Percentiles rank a stretch among this genome's conserved stretches.
Evolutionary conservation across 2,888 invertebrate species (phyloP).

Genomic region (Pandemis cinnamomeana): DNA sequence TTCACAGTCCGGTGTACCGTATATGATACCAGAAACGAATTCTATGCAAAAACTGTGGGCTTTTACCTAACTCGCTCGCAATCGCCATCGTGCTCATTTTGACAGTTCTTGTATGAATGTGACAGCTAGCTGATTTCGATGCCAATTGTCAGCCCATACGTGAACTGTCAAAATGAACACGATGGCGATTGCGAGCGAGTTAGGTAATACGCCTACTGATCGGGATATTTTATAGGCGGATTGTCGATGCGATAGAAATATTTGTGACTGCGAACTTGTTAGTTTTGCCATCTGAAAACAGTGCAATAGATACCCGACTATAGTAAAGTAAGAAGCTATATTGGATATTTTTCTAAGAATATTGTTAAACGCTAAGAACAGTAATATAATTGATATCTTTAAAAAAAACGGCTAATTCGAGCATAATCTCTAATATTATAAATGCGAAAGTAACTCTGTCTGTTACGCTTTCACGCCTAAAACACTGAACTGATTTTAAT

Average conservation of each 20-base stretch:
- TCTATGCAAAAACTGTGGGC: not conserved
- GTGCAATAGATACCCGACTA: slow-evolving; percentile 46
- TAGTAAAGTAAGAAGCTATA: slow-evolving; percentile 8
- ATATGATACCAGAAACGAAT: not conserved
- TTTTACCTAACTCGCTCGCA: too few relatives aligned
- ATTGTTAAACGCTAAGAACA: slow-evolving; percentile 21
- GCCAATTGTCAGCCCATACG: too few relatives aligned
- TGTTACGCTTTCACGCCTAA: too few relatives aligned
- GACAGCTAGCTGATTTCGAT: too few relatives aligned
- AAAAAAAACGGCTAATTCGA: not conserved
- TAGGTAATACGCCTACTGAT: not conserved
- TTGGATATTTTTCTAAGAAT: slow-evolving; percentile 28
- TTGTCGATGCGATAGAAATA: not conserved
- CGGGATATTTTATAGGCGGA: not conserved
- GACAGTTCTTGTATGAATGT: too few relatives aligned
- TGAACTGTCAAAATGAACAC: too few relatives aligned
- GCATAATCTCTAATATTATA: too few relatives aligned
- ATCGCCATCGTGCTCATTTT: too few relatives aligned
- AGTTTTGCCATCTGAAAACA: slow-evolving; percentile 34
- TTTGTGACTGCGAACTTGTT: not conserved
- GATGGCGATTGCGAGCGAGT: too few relatives aligned
- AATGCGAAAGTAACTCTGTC: too few relatives aligned
- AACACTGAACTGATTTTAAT: too few relatives aligned
- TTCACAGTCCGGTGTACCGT: slow-evolving; percentile 2
- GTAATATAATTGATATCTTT: not conserved